Percentiles rank a stretch among this genome's conserved stretches.
phyloP scores from a whole-genome alignment of 2,888 invertebrate species.

The Melieria omissa region DNA sequence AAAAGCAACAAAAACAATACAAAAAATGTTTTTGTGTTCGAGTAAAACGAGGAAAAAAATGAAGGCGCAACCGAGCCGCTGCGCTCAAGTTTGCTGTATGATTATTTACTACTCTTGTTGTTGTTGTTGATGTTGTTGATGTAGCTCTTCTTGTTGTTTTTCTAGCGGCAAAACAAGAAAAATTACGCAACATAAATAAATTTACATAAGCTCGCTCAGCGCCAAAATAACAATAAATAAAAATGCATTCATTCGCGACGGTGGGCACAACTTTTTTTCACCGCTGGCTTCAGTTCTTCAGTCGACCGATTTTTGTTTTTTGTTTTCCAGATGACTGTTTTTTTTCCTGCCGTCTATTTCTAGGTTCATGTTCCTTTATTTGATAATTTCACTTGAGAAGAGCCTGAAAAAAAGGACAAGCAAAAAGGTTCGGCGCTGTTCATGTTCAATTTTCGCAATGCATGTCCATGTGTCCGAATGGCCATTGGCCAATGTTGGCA shows the following conservation, averaged over 20 bases:
- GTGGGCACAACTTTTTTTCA: neutral
- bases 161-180: conserved; percentile 58
- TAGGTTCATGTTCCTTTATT: conserved; percentile 38
- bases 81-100: too few relatives aligned
- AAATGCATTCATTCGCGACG: conserved; percentile 49
- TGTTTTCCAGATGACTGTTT: neutral
- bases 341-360: too few relatives aligned
- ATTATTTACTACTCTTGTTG: too few relatives aligned
- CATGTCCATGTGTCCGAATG: conserved; percentile 1
- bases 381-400: neutral
- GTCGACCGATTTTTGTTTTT: neutral
- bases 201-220: conserved; percentile 56
- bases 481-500: neutral
- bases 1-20: neutral
- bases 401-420: neutral
- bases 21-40: too few relatives aligned
- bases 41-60: too few relatives aligned
- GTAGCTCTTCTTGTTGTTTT: conserved; percentile 42
- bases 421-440: neutral
- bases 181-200: conserved; percentile 62
- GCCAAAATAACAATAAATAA: conserved; percentile 59
- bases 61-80: too few relatives aligned
- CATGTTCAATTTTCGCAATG: neutral
- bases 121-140: neutral
- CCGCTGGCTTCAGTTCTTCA: neutral